phyloP scores from a whole-genome alignment of 2,888 invertebrate genomes.

The Papilio elwesi region DNA sequence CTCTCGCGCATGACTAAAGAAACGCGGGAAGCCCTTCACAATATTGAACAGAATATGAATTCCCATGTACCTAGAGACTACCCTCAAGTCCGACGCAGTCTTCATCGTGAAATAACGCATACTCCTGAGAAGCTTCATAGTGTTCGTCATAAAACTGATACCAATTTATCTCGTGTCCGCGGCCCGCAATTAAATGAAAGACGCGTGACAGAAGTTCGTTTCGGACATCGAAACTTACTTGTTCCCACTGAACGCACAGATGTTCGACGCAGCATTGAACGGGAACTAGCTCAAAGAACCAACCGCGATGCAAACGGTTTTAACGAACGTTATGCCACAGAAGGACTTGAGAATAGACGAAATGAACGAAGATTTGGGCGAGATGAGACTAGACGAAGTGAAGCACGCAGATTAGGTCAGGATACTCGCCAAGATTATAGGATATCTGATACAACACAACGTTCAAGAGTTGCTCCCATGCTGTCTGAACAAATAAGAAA shows the following conservation, averaged over 20 bases:
- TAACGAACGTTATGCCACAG: slow-evolving; percentile 2
- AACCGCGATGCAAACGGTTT: not conserved
- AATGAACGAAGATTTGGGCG: not conserved
- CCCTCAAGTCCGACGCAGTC: not conserved
- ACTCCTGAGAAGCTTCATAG: not conserved
- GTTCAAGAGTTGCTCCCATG: not conserved
- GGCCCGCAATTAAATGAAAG: not conserved
- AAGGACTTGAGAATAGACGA: slow-evolving; percentile 3
- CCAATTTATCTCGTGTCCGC: not conserved
- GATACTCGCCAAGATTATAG: not conserved
- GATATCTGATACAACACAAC: not conserved
- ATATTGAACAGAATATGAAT: not conserved
- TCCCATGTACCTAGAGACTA: not conserved
- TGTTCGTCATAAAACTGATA: not conserved
- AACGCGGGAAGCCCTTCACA: not conserved
- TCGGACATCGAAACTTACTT: not conserved
- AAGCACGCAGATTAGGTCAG: not conserved
- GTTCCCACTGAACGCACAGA: not conserved
- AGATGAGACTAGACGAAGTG: not conserved
- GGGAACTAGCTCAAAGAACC: not conserved
- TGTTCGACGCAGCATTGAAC: not conserved
- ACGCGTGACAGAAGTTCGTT: not conserved
- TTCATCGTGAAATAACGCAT: not conserved
- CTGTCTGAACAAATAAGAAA: not conserved
- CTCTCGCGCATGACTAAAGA: not conserved